These are phyloP conservation scores for Ostrea denselamellosa DNA, from an alignment of 1,140 invertebrate species.

Conservation along the genomic window DNA sequence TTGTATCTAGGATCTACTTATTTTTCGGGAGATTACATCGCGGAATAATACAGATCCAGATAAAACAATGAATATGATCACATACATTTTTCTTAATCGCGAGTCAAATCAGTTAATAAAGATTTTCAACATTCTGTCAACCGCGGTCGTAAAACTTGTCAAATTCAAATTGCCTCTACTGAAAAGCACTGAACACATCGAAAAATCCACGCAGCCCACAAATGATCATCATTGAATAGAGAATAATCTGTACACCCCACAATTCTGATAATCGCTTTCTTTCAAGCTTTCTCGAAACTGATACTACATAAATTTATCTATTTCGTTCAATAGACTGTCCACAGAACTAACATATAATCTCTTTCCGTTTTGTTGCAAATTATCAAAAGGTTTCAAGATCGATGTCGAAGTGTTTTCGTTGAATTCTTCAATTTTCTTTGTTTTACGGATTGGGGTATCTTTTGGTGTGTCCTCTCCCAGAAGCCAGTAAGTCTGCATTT, in stretches of 20 bases:
- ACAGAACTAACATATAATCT: neutral
- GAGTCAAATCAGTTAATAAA: too few relatives aligned
- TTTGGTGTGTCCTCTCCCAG: conserved; percentile 61
- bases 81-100: too few relatives aligned
- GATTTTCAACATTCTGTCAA: too few relatives aligned
- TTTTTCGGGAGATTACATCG: too few relatives aligned
- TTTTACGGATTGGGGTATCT: neutral
- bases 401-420: neutral
- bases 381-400: neutral
- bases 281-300: neutral
- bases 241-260: neutral
- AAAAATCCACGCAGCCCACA: too few relatives aligned
- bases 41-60: too few relatives aligned
- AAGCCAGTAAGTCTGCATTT: conserved; percentile 78
- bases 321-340: neutral
- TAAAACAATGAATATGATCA: too few relatives aligned
- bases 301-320: neutral
- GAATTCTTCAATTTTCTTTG: neutral
- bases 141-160: too few relatives aligned
- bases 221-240: neutral
- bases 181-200: too few relatives aligned
- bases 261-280: neutral
- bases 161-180: too few relatives aligned
- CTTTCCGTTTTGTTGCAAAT: conserved; percentile 9
- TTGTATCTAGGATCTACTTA: too few relatives aligned